Base-by-base conservation (phyloP, 2,888 invertebrate species). In the Macropis europaea region DNA sequence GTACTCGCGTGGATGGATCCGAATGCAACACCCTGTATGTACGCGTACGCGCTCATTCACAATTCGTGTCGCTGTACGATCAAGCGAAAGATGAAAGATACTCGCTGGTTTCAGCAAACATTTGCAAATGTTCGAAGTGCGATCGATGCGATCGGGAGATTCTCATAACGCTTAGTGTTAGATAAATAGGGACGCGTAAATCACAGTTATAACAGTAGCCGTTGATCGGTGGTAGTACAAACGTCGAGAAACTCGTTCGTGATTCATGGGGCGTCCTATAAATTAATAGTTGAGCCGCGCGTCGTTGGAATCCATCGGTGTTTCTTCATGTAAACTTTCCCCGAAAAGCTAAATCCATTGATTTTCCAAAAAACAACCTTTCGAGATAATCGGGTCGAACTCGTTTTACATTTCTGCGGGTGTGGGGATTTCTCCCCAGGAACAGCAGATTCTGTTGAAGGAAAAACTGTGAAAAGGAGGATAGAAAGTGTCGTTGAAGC, bases 121-220 rank as follows among this genome's bases (percentile, higher is more conserved):
- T 13, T 0, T n/a, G n/a, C n/a, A n/a, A n/a, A n/a, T n/a, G n/a
- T n/a, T n/a, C 38, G 19, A 32, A 13, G n/a, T 7, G 22, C 50
- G 64, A 61, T 61, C 71, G 60, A 71, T 61, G 17, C 73, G 71
- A 73, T 73, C 73, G 64, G 52, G 17, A 17, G 26, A 17, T 36
- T 59, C 15, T 22, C 26, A 45, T 42, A 34, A 22, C 47, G 11
- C 9, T n/a, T 36, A n/a, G n/a, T n/a, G n/a, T n/a, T n/a, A 32
- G 19, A 56, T 57, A 72, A 52, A 47, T 68, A 73, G 24, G 1
- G 13, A 54, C 38, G 60, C 28, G 19, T 50, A 53, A 56, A 70
- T 75, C 61, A 69, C 73, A 70, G 70, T 40, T 56, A 15, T 9
- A 34, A 32, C 28, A 34, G 15, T 26, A 17, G 32, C 36, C 11